phyloP scores from a whole-genome alignment of 35 echinoderm and acorn worm species.

The Nesometra sesokonis region DNA sequence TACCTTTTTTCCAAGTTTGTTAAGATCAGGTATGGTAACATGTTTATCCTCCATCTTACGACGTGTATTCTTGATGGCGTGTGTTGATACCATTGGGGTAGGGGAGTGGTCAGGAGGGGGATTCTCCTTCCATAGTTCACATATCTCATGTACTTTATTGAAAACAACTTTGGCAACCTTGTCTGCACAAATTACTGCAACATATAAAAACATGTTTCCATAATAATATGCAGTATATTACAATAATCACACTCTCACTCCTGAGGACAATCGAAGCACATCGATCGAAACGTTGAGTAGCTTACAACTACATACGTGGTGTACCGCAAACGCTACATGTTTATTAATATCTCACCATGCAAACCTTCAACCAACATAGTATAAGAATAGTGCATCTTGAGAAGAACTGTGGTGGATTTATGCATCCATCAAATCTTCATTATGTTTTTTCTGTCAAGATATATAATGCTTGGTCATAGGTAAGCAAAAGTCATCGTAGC shows the following conservation, averaged over 20 bases:
- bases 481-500: too few relatives aligned
- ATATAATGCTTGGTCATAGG: too few relatives aligned
- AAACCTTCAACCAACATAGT: not conserved
- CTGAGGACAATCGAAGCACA: too few relatives aligned
- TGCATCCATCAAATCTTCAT: too few relatives aligned
- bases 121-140: conserved; percentile 61
- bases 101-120: conserved; percentile 36
- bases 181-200: conserved; percentile 66
- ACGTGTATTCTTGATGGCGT: conserved; percentile 87
- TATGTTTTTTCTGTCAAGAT: not conserved
- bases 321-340: too few relatives aligned
- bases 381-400: not conserved
- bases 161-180: conserved; percentile 57
- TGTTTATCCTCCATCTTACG: conserved; percentile 94
- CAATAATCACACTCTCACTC: not conserved
- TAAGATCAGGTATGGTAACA: conserved; percentile 71
- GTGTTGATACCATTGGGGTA: conserved; percentile 40
- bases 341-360: too few relatives aligned
- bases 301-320: too few relatives aligned
- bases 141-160: conserved; percentile 76
- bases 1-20: conserved; percentile 22
- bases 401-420: too few relatives aligned
- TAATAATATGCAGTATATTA: not conserved
- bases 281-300: too few relatives aligned
- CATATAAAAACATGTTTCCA: not conserved